Conservation (phyloP, 2,888 invertebrate genomes). For the Octonoba sinensis region DNA sequence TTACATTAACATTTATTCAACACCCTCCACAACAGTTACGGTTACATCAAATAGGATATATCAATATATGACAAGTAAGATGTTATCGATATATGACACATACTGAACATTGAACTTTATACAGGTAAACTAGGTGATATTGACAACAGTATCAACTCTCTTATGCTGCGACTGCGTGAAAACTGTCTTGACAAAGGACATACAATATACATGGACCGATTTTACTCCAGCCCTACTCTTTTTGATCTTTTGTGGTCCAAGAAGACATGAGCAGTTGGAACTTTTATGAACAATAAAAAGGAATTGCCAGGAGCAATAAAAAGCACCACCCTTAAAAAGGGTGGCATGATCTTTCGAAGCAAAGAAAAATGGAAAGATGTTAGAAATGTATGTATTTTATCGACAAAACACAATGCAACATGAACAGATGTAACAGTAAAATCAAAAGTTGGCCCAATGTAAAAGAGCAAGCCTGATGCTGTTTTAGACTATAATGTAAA, state of each 20-base stretch:
- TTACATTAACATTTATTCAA: no score
- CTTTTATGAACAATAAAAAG: neutral
- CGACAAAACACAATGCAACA: conserved; percentile 8
- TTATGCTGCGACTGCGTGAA: neutral
- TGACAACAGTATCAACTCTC: neutral
- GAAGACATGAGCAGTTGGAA: neutral
- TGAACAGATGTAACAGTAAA: neutral
- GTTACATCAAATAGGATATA: no score
- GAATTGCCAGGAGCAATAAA: neutral
- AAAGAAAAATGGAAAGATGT: conserved; percentile 4
- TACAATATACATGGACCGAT: neutral
- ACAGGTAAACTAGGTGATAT: neutral
- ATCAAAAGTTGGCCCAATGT: neutral
- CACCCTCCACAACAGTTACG: no score
- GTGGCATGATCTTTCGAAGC: neutral
- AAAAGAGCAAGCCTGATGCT: conserved; percentile 8
- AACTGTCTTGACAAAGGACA: neutral
- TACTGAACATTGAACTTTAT: neutral
- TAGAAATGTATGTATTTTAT: conserved; percentile 8
- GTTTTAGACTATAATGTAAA: neutral
- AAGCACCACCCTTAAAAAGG: neutral
- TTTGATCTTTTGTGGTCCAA: neutral
- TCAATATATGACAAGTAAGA: no score
- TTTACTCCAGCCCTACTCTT: neutral
- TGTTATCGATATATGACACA: no score